These are phyloP conservation scores for Neosalanx taihuensis DNA, from an alignment of 2,797 vertebrate genomes.

Conservation along the genomic window DNA sequence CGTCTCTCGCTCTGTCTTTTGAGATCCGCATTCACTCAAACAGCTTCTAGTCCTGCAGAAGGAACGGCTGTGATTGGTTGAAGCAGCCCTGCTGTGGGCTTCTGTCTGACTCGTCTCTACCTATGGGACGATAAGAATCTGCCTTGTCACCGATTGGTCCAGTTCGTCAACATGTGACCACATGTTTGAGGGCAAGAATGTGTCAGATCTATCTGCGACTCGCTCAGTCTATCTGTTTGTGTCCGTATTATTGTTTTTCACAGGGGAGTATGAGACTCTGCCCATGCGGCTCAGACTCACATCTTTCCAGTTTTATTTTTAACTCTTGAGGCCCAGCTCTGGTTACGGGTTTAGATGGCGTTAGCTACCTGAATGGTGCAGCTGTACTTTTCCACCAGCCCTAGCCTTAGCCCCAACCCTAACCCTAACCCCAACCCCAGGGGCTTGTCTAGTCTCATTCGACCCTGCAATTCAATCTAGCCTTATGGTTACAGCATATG, in stretches of 20 bases:
- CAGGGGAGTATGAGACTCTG: constrained; percentile 25
- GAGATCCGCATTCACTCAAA: background rate
- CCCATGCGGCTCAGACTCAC: constrained; percentile 32
- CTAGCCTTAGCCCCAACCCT: constrained; percentile 15
- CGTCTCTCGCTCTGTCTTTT: constrained; percentile 4
- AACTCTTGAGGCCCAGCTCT: constrained; percentile 60
- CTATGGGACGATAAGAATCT: no score
- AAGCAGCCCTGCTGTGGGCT: no score
- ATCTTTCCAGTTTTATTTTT: constrained; percentile 71
- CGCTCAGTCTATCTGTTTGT: constrained; percentile 50
- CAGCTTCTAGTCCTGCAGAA: no score
- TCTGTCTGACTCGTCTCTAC: no score
- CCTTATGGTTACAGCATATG: constrained; percentile 13
- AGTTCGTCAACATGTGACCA: no score
- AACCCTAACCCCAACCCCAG: no score
- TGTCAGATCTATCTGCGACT: constrained; percentile 1
- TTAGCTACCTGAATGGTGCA: constrained; percentile 42
- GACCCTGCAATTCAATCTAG: constrained; percentile 45
- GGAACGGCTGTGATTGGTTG: no score
- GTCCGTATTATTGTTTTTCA: constrained; percentile 26
- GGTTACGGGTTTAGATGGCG: constrained; percentile 56
- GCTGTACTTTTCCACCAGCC: constrained; percentile 64
- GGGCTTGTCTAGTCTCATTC: no score
- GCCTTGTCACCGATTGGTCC: no score
- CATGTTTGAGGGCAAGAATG: background rate